A percentile compares a stretch with the other conserved stretches of the same genome.
Conservation (phyloP, 2,888 invertebrate genomes). For the Phortica magna region DNA sequence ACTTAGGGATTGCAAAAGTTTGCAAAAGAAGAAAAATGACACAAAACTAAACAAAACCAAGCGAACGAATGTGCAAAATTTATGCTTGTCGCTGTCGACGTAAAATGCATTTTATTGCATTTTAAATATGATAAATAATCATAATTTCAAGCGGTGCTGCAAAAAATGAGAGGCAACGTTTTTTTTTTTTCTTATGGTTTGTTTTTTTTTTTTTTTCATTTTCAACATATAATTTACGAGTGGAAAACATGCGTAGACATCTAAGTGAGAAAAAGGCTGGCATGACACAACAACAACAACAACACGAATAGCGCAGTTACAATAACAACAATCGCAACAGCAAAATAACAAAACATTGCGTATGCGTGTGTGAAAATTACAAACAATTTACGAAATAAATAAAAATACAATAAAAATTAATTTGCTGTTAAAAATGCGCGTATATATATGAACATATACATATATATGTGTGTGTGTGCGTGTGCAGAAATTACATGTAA, state of each 20-base stretch:
- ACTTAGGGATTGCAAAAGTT: constrained; percentile 60
- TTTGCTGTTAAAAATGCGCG: constrained; percentile 28
- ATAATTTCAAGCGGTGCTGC: constrained; percentile 37
- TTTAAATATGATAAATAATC: constrained; percentile 75
- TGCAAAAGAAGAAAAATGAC: constrained; percentile 48
- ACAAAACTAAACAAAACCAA: constrained; percentile 35
- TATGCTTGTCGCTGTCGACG: constrained; percentile 63
- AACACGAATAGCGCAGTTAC: neutral
- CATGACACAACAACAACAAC: neutral
- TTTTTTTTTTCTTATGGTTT: neutral
- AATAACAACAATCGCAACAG: neutral
- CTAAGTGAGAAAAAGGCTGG: constrained; percentile 5
- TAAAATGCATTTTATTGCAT: constrained; percentile 72
- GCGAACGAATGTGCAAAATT: constrained; percentile 54
- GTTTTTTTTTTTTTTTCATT: constrained; percentile 36
- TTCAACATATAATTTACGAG: constrained; percentile 26
- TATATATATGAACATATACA: constrained; percentile 14
- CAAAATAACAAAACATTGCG: neutral
- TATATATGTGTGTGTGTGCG: constrained; percentile 9
- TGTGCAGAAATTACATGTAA: constrained; percentile 34
- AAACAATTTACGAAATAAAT: constrained; percentile 18
- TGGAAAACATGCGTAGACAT: constrained; percentile 29
- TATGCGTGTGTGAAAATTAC: constrained; percentile 19
- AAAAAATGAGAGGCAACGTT: constrained; percentile 2
- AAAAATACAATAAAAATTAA: constrained; percentile 22